Conservation (phyloP, 2,113 vertebrate genomes). For the Suncus etruscus region DNA sequence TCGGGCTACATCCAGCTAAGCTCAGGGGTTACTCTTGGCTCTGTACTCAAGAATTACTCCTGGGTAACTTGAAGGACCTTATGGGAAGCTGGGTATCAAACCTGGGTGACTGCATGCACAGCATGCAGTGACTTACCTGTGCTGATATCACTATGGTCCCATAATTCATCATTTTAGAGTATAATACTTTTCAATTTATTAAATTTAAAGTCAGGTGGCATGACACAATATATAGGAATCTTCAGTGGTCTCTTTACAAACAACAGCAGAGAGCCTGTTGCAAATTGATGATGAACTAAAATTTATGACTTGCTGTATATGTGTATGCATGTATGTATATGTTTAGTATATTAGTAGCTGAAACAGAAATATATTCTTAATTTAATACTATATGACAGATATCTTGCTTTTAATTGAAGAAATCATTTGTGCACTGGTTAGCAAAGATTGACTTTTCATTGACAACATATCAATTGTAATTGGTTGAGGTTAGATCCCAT, state of each 20-base stretch:
- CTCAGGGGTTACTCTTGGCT: too few relatives aligned
- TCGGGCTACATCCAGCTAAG: too few relatives aligned
- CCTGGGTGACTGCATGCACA: too few relatives aligned
- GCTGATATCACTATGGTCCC: too few relatives aligned
- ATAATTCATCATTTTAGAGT: neutral
- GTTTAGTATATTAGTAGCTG: constrained; percentile 2
- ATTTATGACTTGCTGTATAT: neutral
- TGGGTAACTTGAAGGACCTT: too few relatives aligned
- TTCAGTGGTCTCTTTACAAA: neutral
- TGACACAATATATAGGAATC: neutral
- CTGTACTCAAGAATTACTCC: too few relatives aligned
- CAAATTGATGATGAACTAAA: constrained; percentile 27
- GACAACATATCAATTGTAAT: constrained; percentile 8
- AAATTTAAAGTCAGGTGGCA: neutral
- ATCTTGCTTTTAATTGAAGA: constrained; percentile 34
- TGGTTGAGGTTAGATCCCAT: neutral
- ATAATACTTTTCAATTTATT: constrained; percentile 39
- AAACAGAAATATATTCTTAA: neutral
- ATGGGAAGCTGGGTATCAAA: too few relatives aligned
- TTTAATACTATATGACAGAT: constrained; percentile 33
- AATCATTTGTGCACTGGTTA: neutral
- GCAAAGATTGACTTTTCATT: constrained; percentile 8
- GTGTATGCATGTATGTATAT: neutral
- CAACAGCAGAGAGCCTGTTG: neutral
- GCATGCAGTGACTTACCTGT: neutral